Conservation (phyloP, 2,888 invertebrate genomes). For the Macroteleia sp. region DNA sequence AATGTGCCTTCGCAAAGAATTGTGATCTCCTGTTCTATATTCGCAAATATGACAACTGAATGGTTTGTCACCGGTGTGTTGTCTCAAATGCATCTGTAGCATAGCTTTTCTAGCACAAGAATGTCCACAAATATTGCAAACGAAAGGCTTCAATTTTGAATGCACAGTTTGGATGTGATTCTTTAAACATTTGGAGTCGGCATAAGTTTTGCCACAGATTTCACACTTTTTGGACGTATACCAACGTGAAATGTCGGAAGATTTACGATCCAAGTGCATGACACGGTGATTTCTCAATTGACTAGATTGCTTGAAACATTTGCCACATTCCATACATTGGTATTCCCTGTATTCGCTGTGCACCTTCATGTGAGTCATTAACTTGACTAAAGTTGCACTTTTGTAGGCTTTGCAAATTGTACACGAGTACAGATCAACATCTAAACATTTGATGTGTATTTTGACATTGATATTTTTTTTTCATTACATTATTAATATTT, state of each 20-base stretch:
- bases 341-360: slow-evolving; percentile 86
- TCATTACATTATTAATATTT: too few relatives aligned
- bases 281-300: slow-evolving; percentile 87
- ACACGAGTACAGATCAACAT: slow-evolving; percentile 86
- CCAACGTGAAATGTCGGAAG: slow-evolving; percentile 82
- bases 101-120: slow-evolving; percentile 89
- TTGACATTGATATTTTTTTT: too few relatives aligned
- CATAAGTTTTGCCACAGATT: slow-evolving; percentile 87
- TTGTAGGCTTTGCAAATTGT: slow-evolving; percentile 86
- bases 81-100: slow-evolving; percentile 89
- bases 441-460: too few relatives aligned
- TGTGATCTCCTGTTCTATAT: slow-evolving; percentile 90
- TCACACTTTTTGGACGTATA: slow-evolving; percentile 88
- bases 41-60: slow-evolving; percentile 88
- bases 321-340: slow-evolving; percentile 86
- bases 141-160: slow-evolving; percentile 89
- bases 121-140: slow-evolving; percentile 90
- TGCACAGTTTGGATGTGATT: slow-evolving; percentile 90
- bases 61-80: slow-evolving; percentile 92
- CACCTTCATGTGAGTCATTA: slow-evolving; percentile 87
- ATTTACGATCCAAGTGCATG: slow-evolving; percentile 84
- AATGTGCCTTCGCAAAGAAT: slow-evolving; percentile 88
- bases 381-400: slow-evolving; percentile 85
- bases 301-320: slow-evolving; percentile 87
- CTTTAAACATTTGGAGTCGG: slow-evolving; percentile 88